phyloP scores from a whole-genome alignment of 2,797 vertebrate species.

The Acipenser transmontanus region DNA sequence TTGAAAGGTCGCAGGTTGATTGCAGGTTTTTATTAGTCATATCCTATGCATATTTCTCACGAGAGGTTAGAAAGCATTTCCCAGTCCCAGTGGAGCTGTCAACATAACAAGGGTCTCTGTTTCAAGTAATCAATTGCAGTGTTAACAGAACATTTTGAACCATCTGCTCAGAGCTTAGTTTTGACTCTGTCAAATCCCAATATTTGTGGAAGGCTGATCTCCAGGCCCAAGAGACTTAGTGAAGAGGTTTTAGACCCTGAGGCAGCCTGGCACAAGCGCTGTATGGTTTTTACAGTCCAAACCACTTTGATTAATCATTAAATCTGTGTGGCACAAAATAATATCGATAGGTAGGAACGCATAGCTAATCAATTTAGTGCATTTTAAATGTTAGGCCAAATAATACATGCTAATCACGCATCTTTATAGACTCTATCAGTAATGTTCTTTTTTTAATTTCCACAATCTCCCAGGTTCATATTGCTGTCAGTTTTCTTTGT shows the following conservation, averaged over 20 bases:
- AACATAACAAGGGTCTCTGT: conserved; percentile 78
- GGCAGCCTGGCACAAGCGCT: conserved; percentile 53
- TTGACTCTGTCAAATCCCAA: conserved; percentile 78
- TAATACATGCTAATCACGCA: conserved; percentile 39
- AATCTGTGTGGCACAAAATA: conserved; percentile 60
- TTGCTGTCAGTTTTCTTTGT: conserved; percentile 5
- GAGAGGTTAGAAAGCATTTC: conserved; percentile 46
- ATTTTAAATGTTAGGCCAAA: conserved; percentile 28
- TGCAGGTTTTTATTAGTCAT: not conserved
- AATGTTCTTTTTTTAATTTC: not conserved
- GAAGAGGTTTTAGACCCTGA: conserved; percentile 54
- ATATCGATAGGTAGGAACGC: conserved; percentile 20
- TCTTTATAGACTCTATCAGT: conserved; percentile 28
- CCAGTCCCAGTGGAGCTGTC: conserved; percentile 80
- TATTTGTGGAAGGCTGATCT: conserved; percentile 86
- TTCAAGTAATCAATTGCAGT: conserved; percentile 83
- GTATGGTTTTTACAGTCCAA: conserved; percentile 36
- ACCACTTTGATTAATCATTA: conserved; percentile 67
- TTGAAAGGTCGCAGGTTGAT: not conserved
- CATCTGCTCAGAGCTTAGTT: conserved; percentile 84
- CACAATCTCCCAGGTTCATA: not conserved
- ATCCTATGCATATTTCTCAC: conserved; percentile 1
- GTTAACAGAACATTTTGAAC: conserved; percentile 90
- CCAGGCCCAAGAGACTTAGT: conserved; percentile 63
- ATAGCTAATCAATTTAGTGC: conserved; percentile 46